A percentile compares a stretch with the other conserved stretches of the same genome.
phyloP scores from a whole-genome alignment of 2,113 vertebrate genomes.

The Cygnus buccinator region DNA sequence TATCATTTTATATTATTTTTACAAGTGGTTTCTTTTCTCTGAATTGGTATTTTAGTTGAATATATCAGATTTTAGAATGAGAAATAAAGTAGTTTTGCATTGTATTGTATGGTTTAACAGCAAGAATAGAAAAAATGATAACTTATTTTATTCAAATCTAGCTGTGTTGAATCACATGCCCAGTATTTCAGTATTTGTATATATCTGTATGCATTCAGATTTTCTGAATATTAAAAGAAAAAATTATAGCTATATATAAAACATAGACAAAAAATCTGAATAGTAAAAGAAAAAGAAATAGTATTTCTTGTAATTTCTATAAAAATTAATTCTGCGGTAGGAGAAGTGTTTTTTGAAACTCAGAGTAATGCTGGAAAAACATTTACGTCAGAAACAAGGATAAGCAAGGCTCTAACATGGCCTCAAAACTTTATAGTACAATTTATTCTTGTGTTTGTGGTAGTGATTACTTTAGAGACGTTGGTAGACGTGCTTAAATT shows the following conservation, averaged over 20 bases:
- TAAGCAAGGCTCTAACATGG: neutral
- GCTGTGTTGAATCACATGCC: neutral
- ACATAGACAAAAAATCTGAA: neutral
- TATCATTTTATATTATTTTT: neutral
- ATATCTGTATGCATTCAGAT: neutral
- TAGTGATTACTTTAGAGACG: neutral
- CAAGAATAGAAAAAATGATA: neutral
- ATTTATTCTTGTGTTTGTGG: neutral
- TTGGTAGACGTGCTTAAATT: neutral
- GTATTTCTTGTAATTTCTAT: neutral
- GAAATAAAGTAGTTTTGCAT: neutral
- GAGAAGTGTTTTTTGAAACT: neutral
- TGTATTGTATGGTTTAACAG: neutral
- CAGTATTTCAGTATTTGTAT: neutral
- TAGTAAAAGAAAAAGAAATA: neutral
- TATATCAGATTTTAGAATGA: neutral
- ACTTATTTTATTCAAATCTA: neutral
- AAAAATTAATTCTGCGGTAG: neutral
- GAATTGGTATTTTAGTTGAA: neutral
- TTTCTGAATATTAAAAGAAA: neutral
- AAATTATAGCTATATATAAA: neutral
- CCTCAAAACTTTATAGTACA: neutral
- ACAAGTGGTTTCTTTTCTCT: neutral
- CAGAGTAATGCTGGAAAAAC: neutral
- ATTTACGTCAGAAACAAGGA: neutral